Evolutionary conservation across 2,113 vertebrate genomes (phyloP), one percentile per base, ranked within the genome.

Genomic region (Terrapene triunguis): DNA sequence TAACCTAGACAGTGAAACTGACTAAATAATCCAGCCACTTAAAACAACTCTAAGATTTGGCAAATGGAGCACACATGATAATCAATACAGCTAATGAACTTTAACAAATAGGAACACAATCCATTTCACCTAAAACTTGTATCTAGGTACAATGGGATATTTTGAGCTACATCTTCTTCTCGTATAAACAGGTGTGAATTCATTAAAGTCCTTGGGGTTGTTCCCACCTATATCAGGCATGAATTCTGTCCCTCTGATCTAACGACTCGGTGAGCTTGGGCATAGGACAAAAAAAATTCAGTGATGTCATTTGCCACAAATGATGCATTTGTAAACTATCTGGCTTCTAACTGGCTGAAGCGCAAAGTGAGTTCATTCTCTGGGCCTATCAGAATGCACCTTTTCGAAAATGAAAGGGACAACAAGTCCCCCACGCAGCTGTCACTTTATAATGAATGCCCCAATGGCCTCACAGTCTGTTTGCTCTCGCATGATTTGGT

Each of bases 331-430:
- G 0, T 94, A 82, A 90, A 27, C 84, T 1, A 0, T 11, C 51
- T 72, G 62, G 80, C 62, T 89, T 95, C 84, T 92, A 24, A 69
- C 25, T 82, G 51, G 22, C 82, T 90, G 51, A 78, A 57, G 2
- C 74, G 47, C 59, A 80, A 90, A 48, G n/a, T 55, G 80, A 84
- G 51, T 81, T 96, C 79, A 25, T 90, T 50, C 27, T 27, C 87
- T 85, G 65, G 51, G 59, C 76, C 89, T 0, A 12, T 42, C 78
- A 84, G 80, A 57, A 22, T 92, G 55, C 22, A 85, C 53, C 25
- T 89, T 96, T 91, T 84, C 44, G 94, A 82, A 87, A 96, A 90
- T 27, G 59, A 91, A 96, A 92, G 21, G 32, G 19, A 17, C 24
- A 89, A 85, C 47, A 93, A 42, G n/a, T 59, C 76, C 65, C 92